Evolutionary conservation across 2,888 invertebrate species (phyloP).

Genomic region (Nesidiocoris tenuis): DNA sequence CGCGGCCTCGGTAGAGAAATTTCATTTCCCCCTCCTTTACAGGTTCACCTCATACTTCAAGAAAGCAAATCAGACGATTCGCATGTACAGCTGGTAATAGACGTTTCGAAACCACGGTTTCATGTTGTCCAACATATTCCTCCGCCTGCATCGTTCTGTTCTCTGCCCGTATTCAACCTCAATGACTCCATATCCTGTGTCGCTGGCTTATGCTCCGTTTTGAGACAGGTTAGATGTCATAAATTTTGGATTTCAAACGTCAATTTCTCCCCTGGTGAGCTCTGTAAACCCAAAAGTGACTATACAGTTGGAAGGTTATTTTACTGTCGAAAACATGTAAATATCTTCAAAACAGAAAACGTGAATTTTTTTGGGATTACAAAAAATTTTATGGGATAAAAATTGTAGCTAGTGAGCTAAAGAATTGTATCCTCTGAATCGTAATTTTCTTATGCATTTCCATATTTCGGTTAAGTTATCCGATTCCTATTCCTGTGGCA

Average conservation of each 20-base stretch:
- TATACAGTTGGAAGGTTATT: no score
- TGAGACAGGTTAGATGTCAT: constrained; percentile 58
- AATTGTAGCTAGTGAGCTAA: no score
- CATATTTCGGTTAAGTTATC: no score
- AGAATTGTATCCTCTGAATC: no score
- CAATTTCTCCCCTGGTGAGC: no score
- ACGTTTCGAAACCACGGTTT: neutral
- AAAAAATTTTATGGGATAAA: neutral
- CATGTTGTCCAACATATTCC: constrained; percentile 54
- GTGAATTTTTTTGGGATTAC: neutral
- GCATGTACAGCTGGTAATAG: neutral
- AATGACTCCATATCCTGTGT: constrained; percentile 62
- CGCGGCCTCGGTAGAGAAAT: no score
- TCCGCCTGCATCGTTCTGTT: constrained; percentile 50
- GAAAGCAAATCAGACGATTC: neutral
- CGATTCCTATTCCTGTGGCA: no score
- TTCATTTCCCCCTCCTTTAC: no score
- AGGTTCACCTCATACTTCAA: constrained; percentile 15
- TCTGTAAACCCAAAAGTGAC: no score
- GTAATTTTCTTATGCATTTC: neutral
- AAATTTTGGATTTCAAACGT: no score
- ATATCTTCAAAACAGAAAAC: no score
- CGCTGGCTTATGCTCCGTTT: constrained; percentile 76
- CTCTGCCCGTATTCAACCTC: constrained; percentile 64
- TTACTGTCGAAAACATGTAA: no score